These are phyloP conservation scores for Argyra leucocephala DNA, from an alignment of 2,888 invertebrate genomes.

Conservation along the genomic window DNA sequence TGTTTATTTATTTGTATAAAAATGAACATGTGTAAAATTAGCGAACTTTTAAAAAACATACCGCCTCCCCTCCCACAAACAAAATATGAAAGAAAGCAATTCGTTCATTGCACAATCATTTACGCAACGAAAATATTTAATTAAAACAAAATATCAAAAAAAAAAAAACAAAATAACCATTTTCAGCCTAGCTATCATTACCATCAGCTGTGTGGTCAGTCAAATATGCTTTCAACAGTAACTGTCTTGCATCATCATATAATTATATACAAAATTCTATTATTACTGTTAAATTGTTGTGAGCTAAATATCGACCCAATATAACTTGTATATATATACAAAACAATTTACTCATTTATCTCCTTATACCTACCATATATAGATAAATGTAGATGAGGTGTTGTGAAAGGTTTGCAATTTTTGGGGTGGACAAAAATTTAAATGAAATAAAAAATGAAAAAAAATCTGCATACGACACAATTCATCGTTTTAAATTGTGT, in stretches of 20 bases:
- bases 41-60: neutral
- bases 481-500: neutral
- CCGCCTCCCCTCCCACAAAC: neutral
- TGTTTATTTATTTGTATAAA: neutral
- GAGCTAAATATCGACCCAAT: too few relatives aligned
- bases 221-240: neutral
- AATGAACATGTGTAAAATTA: conserved; percentile 6
- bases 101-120: neutral
- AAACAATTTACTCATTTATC: too few relatives aligned
- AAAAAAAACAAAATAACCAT: neutral
- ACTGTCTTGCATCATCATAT: too few relatives aligned
- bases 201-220: conserved; percentile 2
- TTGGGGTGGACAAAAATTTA: neutral
- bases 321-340: too few relatives aligned
- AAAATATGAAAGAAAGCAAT: too few relatives aligned
- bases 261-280: too few relatives aligned
- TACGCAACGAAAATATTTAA: neutral
- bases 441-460: too few relatives aligned
- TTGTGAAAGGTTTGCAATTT: neutral
- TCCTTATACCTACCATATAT: too few relatives aligned
- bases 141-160: neutral
- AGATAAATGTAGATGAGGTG: neutral
- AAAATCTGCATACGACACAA: conserved; percentile 4
- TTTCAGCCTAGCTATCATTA: conserved; percentile 6
- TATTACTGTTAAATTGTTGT: too few relatives aligned